A percentile compares a stretch with the other conserved stretches of the same genome.
Evolutionary conservation across 2,113 vertebrate species (phyloP).

Genomic region (Oreocharis arfaki): DNA sequence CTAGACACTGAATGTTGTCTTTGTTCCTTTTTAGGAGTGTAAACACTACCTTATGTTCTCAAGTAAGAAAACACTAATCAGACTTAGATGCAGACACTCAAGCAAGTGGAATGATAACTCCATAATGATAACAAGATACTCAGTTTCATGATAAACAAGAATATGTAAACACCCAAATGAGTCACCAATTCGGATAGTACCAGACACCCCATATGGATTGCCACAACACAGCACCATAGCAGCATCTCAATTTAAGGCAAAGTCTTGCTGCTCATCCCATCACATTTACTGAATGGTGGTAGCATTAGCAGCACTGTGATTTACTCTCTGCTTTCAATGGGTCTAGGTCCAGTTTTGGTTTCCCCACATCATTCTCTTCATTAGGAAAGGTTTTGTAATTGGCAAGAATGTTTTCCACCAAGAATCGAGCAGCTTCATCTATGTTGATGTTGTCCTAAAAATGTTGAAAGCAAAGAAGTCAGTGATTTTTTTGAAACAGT

Average conservation of each 20-base stretch:
- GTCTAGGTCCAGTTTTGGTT: slow-evolving; percentile 84
- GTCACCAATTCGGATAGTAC: not conserved
- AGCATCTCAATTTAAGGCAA: not conserved
- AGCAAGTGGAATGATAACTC: not conserved
- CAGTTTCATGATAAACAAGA: slow-evolving; percentile 2
- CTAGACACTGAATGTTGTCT: not conserved
- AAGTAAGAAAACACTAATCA: not conserved
- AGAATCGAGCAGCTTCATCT: slow-evolving; percentile 91
- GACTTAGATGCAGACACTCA: not conserved
- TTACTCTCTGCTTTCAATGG: slow-evolving; percentile 82
- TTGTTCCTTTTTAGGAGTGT: slow-evolving; percentile 27
- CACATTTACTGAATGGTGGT: not conserved
- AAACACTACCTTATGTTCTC: slow-evolving; percentile 49
- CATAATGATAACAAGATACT: not conserved
- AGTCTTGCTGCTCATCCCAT: slow-evolving; percentile 23
- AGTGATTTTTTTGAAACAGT: not conserved
- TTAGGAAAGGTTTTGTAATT: slow-evolving; percentile 85
- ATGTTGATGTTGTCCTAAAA: slow-evolving; percentile 96
- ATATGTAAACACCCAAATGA: not conserved
- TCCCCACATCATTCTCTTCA: slow-evolving; percentile 85
- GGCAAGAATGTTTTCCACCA: slow-evolving; percentile 91
- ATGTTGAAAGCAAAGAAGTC: not conserved
- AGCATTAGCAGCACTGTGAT: slow-evolving; percentile 89
- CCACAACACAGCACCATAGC: slow-evolving; percentile 4
- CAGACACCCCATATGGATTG: not conserved